A percentile compares a stretch with the other conserved stretches of the same genome.
These are phyloP conservation scores for Emmelina monodactyla DNA, from an alignment of 2,888 invertebrate species.

Conservation along the genomic window DNA sequence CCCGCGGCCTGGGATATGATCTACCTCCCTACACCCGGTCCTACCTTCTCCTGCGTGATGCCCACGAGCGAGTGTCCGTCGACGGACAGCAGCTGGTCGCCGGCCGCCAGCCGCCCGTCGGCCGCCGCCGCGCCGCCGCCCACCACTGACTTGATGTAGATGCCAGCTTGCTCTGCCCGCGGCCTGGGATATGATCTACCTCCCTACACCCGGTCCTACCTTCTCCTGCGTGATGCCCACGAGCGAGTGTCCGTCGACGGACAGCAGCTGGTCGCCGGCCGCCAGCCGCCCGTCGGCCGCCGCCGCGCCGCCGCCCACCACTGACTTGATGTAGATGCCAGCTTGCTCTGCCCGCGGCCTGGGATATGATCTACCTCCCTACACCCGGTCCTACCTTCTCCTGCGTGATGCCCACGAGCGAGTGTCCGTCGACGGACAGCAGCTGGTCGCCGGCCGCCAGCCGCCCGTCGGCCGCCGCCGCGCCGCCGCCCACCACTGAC, in stretches of 20 bases:
- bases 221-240: constrained; percentile 85
- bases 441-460: constrained; percentile 97
- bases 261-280: constrained; percentile 95
- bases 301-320: constrained; percentile 93
- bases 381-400: too few species aligned
- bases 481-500: constrained; percentile 94
- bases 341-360: constrained; percentile 69
- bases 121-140: constrained; percentile 91
- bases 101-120: constrained; percentile 94
- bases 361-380: too few species aligned
- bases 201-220: too few species aligned
- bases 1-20: constrained; percentile 56
- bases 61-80: constrained; percentile 95
- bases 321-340: constrained; percentile 98
- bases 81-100: constrained; percentile 95
- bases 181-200: too few species aligned
- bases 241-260: constrained; percentile 95
- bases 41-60: constrained; percentile 79
- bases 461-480: constrained; percentile 92
- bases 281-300: constrained; percentile 93
- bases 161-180: constrained; percentile 77
- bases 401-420: constrained; percentile 85
- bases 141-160: constrained; percentile 98
- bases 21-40: too few species aligned
- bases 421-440: constrained; percentile 95